These are phyloP conservation scores for Eustalomyia histrio DNA, from an alignment of 2,888 invertebrate genomes.

Conservation along the genomic window DNA sequence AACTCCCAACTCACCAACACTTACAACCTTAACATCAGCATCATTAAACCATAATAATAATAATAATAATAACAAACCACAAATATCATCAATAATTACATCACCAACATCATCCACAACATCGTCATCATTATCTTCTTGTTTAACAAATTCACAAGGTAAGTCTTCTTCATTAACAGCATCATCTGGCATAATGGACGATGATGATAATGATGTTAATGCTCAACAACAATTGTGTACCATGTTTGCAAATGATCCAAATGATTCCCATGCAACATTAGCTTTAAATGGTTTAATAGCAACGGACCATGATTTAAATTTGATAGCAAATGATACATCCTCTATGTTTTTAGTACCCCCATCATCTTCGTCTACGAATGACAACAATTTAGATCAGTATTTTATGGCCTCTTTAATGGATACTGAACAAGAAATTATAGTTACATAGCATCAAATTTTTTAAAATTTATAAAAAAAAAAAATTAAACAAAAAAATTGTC, in stretches of 20 bases:
- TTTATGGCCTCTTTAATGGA: slow-evolving; percentile 66
- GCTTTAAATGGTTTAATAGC: slow-evolving; percentile 46
- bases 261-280: slow-evolving; percentile 31
- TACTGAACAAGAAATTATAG: slow-evolving; percentile 67
- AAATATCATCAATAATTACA: background rate
- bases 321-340: slow-evolving; percentile 30
- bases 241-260: slow-evolving; percentile 41
- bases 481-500: background rate
- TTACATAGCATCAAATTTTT: slow-evolving; percentile 60
- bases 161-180: slow-evolving; percentile 20
- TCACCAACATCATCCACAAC: slow-evolving; percentile 1
- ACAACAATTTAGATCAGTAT: slow-evolving; percentile 61
- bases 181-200: background rate
- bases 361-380: slow-evolving; percentile 13
- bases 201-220: slow-evolving; percentile 15
- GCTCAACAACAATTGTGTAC: slow-evolving; percentile 23
- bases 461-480: slow-evolving; percentile 13
- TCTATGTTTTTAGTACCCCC: slow-evolving; percentile 54
- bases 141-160: slow-evolving; percentile 22
- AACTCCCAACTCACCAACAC: background rate
- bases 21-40: background rate
- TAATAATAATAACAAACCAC: too few species aligned
- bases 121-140: slow-evolving; percentile 5
- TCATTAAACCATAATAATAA: background rate
- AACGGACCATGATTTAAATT: slow-evolving; percentile 41